A percentile compares a stretch with the other conserved stretches of the same genome.
Evolutionary conservation across 2,797 vertebrate genomes (phyloP).

Genomic region (Xenops minutus): DNA sequence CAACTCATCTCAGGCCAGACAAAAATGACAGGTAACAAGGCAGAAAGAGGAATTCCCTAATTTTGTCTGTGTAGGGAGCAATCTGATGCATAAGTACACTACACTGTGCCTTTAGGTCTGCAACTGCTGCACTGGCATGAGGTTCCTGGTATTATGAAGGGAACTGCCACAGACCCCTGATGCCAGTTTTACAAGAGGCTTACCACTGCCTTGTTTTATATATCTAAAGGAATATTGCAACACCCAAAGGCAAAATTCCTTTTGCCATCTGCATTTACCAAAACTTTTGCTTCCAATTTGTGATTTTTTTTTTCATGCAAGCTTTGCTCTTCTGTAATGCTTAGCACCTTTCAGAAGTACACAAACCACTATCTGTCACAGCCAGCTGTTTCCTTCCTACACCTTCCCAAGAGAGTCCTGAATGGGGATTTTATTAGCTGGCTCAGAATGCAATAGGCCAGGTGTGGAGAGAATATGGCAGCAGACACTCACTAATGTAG

Average conservation of each 20-base stretch:
- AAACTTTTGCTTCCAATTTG: not conserved
- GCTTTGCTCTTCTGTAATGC: not conserved
- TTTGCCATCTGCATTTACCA: not conserved
- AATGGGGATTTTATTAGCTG: constrained; percentile 9
- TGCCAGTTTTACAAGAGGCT: not conserved
- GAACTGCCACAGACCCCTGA: not conserved
- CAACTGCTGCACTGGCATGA: not conserved
- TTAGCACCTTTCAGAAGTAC: not conserved
- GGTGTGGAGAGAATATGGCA: not conserved
- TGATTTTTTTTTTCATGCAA: not conserved
- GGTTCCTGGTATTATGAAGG: not conserved
- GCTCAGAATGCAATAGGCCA: constrained; percentile 8
- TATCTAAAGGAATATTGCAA: not conserved
- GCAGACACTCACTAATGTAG: not conserved
- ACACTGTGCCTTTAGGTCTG: not conserved
- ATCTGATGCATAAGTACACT: not conserved
- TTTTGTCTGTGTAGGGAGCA: not conserved
- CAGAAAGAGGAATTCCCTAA: not conserved
- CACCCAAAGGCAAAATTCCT: not conserved
- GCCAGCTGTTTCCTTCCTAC: not conserved
- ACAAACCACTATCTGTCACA: constrained; percentile 9
- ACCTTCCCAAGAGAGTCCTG: not conserved
- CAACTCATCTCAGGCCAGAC: not conserved
- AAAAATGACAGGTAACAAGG: not conserved
- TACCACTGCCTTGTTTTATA: not conserved